Base-by-base conservation (phyloP, 1,140 invertebrate species). In the Hypsibius dujardini region DNA sequence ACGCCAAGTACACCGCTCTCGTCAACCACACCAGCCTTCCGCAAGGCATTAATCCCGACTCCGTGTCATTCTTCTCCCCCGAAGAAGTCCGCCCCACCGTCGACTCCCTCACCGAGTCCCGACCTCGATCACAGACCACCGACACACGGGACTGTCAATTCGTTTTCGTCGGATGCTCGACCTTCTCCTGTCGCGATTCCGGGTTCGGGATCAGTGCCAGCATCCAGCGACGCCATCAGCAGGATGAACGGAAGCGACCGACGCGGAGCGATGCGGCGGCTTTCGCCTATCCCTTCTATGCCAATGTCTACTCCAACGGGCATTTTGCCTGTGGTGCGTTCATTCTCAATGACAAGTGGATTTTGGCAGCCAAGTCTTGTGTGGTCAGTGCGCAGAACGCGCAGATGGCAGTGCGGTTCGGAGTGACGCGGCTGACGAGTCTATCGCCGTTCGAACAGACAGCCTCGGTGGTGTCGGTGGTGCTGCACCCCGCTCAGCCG, bases 371-470 rank as follows among this genome's bases (percentile, higher is more conserved):
- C 7, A 67, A 67, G 45, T 3, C 7, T 3, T 67, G 62, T 42
- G n/a, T n/a, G n/a, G n/a, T n/a, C n/a, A n/a, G n/a, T n/a, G 62
- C 62, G 3, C 62, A 67, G 42, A 67, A 67, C 42, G 7, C 62
- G 7, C 7, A 7, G 7, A 42, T 14, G 7, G 7, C 62, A 12
- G 42, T 67, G 42, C 7, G 62, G 3, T 67, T 67, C 62, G 62
- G 62, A 14, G 62, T 67, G 42, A 67, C 7, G 7, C 62, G 62
- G 3, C 42, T 67, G 7, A 7, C 12, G 7, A 14, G 12, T 67
- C 42, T 67, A 3, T 42, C 62, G 62, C 62, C 62, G 42, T 67
- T 67, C 42, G 62, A 67, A 42, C 62, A 67, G 62, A 67, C 62
- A 14, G 12, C 62, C 7, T 42, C 3, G 42, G 62, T 67, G 3